Percentiles rank a stretch among this genome's conserved stretches.
These are phyloP conservation scores for Leptinotarsa rubiginosa DNA, from an alignment of 2,888 invertebrate genomes.

Conservation along the genomic window DNA sequence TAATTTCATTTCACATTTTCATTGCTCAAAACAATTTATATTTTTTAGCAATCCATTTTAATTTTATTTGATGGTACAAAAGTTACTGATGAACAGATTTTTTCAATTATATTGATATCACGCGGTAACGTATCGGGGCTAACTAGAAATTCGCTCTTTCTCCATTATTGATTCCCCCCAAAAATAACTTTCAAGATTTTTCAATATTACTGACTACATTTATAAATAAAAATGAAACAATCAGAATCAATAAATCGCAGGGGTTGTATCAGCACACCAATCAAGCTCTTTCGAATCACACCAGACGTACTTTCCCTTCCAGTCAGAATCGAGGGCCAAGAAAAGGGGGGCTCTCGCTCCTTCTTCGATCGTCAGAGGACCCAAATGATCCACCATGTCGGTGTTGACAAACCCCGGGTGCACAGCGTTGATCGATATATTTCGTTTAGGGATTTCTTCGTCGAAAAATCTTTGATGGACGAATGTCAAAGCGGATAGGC, in stretches of 20 bases:
- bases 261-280: constrained; percentile 65
- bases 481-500: constrained; percentile 74
- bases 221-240: not conserved
- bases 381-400: constrained; percentile 80
- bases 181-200: no score
- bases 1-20: no score
- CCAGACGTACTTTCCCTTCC: constrained; percentile 77
- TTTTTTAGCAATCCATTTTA: no score
- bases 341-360: constrained; percentile 73
- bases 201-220: no score
- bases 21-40: no score
- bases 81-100: no score
- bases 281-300: constrained; percentile 69
- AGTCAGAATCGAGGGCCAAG: constrained; percentile 72
- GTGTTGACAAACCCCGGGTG: constrained; percentile 83
- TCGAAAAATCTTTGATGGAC: constrained; percentile 76
- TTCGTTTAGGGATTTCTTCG: constrained; percentile 66
- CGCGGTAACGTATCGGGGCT: no score
- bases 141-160: no score
- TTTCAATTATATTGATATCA: no score
- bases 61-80: no score
- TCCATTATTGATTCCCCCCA: no score
- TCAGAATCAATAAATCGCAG: not conserved
- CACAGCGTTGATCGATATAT: constrained; percentile 77
- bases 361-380: constrained; percentile 70